A percentile compares a stretch with the other conserved stretches of the same genome.
Evolutionary conservation across 2,113 vertebrate genomes (phyloP).

Genomic region (Myrmecophaga tridactyla): DNA sequence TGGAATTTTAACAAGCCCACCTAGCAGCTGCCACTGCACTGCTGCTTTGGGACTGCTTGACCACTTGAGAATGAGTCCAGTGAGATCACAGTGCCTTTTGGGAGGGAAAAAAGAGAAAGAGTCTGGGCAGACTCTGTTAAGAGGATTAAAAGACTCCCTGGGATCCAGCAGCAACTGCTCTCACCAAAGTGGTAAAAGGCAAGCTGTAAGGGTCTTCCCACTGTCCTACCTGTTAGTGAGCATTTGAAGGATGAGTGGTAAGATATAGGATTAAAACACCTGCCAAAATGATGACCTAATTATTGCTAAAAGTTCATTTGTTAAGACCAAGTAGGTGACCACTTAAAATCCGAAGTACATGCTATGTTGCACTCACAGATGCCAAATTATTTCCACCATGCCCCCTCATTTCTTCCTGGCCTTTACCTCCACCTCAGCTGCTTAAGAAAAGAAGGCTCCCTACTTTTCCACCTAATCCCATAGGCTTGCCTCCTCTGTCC

Average conservation of each 20-base stretch:
- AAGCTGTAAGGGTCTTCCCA: not conserved
- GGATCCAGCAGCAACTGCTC: not conserved
- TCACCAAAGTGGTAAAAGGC: not conserved
- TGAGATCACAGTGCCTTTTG: not conserved
- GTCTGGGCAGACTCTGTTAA: not conserved
- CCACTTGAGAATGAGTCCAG: not conserved
- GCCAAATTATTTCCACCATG: not conserved
- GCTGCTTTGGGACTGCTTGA: no score
- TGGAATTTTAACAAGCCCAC: no score
- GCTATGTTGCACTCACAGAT: not conserved
- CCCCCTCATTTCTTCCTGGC: not conserved
- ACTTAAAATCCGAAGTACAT: not conserved
- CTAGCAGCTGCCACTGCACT: no score
- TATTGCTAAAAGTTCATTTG: not conserved
- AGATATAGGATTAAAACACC: not conserved
- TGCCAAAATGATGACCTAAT: not conserved
- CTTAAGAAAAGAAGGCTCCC: not conserved
- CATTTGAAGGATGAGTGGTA: not conserved
- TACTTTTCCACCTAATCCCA: not conserved
- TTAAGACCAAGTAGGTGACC: not conserved
- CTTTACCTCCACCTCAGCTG: not conserved
- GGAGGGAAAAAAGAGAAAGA: not conserved
- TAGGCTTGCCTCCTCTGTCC: no score
- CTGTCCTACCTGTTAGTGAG: not conserved
- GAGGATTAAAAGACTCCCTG: not conserved